Evolutionary conservation across 2,888 invertebrate genomes (phyloP), one percentile per base, ranked within the genome.

Genomic region (Pterostichus niger): DNA sequence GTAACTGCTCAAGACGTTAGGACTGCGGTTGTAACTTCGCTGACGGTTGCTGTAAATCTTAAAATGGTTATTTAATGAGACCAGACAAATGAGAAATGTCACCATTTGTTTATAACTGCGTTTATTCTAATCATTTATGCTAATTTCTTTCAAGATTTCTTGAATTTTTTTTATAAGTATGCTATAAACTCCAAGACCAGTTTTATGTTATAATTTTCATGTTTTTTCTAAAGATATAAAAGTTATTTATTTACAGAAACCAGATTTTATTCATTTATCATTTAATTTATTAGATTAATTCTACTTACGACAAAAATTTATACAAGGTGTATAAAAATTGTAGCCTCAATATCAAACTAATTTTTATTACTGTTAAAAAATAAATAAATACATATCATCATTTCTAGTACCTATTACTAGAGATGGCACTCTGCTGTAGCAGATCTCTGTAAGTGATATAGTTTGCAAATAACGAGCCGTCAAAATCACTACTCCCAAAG

Each of bases 101-200:
- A 49, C 49, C 13, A 13, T 49, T 49, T 49, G 49, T 49, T 49
- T 49, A 49, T 49, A n/a, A 49, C 49, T 10, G 49, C 49, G 49
- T 49, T 11, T 49, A 49, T 49, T 49, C 49, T 49, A 49, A 49
- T 49, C 49, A 49, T 49, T 49, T 49, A 49, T 49, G 49, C 49
- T 49, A 49, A 49, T 40, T 9, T 40, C 9, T 40, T 40, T 40
- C 40, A 40, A 40, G 40, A 3, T 40, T 40, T 40, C 40, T 40
- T 40, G 40, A 40, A 40, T 40, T 40, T 6, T 40, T 5, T 6
- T 3, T 9, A 9, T 40, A 40, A 40, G 9, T 40, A 40, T 1
- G 40, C 24, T 3, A 24, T 24, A 24, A 24, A 24, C 3, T 2
- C 24, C 24, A 24, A 40, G 6, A 40, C 40, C 40, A 3, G 40